These are phyloP conservation scores for Gambelia wislizenii DNA, from an alignment of 2,797 vertebrate genomes.

Conservation along the genomic window DNA sequence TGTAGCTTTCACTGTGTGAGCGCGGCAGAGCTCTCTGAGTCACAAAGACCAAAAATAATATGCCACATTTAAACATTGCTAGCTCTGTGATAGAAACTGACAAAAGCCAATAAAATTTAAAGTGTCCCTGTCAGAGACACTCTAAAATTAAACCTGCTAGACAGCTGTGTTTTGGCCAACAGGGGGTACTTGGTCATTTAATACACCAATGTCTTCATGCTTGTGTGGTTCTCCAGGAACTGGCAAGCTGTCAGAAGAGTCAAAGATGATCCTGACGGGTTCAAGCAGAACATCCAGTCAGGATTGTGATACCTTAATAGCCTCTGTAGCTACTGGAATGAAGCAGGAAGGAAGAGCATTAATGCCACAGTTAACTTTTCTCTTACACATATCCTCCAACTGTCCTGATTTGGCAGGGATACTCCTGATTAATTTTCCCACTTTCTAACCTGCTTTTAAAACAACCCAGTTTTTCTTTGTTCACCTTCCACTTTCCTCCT, in stretches of 20 bases:
- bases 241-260: background rate
- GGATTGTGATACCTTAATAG: background rate
- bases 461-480: no score
- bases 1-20: constrained; percentile 39
- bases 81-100: constrained; percentile 53
- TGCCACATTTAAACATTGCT: constrained; percentile 58
- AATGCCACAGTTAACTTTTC: background rate
- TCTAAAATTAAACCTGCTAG: constrained; percentile 68
- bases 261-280: background rate
- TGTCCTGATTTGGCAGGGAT: no score
- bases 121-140: constrained; percentile 40
- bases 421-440: no score
- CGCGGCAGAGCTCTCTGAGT: constrained; percentile 32
- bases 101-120: constrained; percentile 65
- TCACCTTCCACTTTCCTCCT: no score
- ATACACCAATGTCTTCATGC: background rate
- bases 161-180: constrained; percentile 68
- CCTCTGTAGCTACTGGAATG: background rate
- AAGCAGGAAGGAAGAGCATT: background rate
- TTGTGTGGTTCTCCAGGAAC: background rate
- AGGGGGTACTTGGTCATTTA: constrained; percentile 14
- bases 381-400: background rate
- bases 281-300: background rate
- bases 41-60: constrained; percentile 63
- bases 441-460: no score